Evolutionary conservation across 2,888 invertebrate genomes (phyloP).

Genomic region (Pterostichus niger): DNA sequence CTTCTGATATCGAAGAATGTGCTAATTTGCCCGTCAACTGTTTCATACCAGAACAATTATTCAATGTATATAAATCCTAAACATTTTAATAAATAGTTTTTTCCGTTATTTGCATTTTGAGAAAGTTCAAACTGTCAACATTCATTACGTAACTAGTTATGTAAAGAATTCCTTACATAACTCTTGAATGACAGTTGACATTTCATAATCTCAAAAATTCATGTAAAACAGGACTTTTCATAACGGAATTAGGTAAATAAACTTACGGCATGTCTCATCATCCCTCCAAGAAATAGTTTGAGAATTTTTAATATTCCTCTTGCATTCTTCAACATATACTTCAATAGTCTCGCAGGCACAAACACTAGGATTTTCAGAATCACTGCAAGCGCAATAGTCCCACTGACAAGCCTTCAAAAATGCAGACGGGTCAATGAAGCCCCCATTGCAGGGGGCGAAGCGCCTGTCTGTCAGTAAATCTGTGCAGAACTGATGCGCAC

Average conservation of each 20-base stretch:
- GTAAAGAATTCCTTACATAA: no score
- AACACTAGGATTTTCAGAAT: slow-evolving; percentile 79
- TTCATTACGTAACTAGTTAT: no score
- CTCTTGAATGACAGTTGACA: no score
- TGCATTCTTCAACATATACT: slow-evolving; percentile 88
- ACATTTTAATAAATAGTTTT: no score
- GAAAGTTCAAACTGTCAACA: no score
- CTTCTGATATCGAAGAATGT: no score
- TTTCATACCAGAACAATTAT: no score
- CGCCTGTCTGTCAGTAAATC: slow-evolving; percentile 83
- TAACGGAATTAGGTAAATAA: not conserved
- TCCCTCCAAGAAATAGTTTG: slow-evolving; percentile 86
- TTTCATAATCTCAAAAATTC: no score
- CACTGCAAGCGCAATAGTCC: slow-evolving; percentile 86
- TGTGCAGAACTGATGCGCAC: slow-evolving; percentile 82
- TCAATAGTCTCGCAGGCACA: slow-evolving; percentile 89
- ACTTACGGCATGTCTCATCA: slow-evolving; percentile 90
- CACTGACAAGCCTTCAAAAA: slow-evolving; percentile 87
- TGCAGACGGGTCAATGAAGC: slow-evolving; percentile 82
- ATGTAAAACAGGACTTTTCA: no score
- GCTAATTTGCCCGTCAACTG: no score
- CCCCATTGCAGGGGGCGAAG: slow-evolving; percentile 82
- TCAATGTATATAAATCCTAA: no score
- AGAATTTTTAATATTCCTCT: slow-evolving; percentile 79
- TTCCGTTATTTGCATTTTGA: no score